Evolutionary conservation across 1,140 invertebrate genomes (phyloP).

Genomic region (Lordiphosa clarofinis): DNA sequence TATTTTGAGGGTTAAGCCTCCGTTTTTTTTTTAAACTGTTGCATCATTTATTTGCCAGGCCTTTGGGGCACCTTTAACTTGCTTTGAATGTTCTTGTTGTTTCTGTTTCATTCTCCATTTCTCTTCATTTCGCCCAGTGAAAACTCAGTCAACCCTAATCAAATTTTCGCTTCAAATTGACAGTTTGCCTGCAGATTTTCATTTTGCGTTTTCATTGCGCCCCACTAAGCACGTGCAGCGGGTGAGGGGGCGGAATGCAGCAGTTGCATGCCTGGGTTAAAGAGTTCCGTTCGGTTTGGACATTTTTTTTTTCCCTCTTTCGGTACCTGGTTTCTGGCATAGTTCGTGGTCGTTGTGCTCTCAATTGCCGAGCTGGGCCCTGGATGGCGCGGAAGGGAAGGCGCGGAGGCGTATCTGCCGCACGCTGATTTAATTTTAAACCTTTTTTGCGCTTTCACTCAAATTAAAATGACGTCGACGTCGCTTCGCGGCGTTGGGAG

Average conservation of each 20-base stretch:
- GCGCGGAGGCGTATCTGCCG: constrained; percentile 12
- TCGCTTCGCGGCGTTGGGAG: constrained; percentile 5
- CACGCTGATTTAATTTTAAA: constrained; percentile 72
- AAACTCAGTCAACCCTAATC: constrained; percentile 54
- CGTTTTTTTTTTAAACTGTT: too few relatives aligned
- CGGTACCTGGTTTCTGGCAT: constrained; percentile 15
- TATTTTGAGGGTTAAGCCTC: too few relatives aligned
- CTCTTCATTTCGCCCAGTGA: constrained; percentile 28
- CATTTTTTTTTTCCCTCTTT: constrained; percentile 9
- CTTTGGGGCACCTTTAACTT: background rate
- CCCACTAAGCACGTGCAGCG: constrained; percentile 41
- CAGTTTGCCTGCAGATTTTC: constrained; percentile 56
- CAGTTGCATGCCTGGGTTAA: constrained; percentile 35
- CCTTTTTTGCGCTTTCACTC: constrained; percentile 59
- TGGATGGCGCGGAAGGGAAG: background rate
- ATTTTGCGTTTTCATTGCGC: constrained; percentile 46
- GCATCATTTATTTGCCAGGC: too few relatives aligned
- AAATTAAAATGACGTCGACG: constrained; percentile 60
- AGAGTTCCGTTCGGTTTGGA: constrained; percentile 28
- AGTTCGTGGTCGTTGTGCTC: constrained; percentile 17
- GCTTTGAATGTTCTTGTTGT: constrained; percentile 8
- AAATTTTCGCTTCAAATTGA: constrained; percentile 58
- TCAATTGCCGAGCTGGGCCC: constrained; percentile 29
- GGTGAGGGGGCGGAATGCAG: background rate
- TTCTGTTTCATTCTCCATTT: constrained; percentile 11